Base-by-base conservation (phyloP, 2,888 invertebrate genomes). In the Arrhopalites spinosus region DNA sequence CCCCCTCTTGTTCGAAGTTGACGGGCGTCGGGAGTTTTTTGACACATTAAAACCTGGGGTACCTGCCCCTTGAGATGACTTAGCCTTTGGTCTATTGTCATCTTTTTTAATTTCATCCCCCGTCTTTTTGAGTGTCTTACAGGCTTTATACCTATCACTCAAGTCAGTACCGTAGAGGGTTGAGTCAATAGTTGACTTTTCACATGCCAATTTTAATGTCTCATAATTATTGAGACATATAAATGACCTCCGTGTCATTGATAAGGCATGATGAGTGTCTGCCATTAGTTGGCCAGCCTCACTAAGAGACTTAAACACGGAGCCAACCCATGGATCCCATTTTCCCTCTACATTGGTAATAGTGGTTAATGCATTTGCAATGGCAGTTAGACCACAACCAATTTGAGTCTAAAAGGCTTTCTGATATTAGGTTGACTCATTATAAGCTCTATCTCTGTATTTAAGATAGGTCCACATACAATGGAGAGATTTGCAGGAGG, bases 1-100 rank as follows among this genome's bases (percentile, higher is more conserved):
- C n/a, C n/a, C n/a, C 53, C 3, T 53, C 3, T 3, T 13, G n/a
- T n/a, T n/a, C n/a, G n/a, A n/a, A 17, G 11, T 17, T 17, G 53
- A 53, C n/a, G 53, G 53, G 53, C 53, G 53, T 17, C n/a, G 8
- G 53, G 53, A 53, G 53, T 53, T 53, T 53, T 17, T n/a, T n/a
- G n/a, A n/a, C n/a, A n/a, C n/a, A n/a, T n/a, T n/a, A n/a, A n/a
- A n/a, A n/a, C n/a, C n/a, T n/a, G n/a, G n/a, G n/a, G n/a, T n/a
- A n/a, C n/a, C n/a, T n/a, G n/a, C n/a, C n/a, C n/a, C n/a, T n/a
- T n/a, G n/a, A n/a, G n/a, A n/a, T n/a, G n/a, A n/a, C n/a, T n/a
- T n/a, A n/a, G n/a, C n/a, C n/a, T n/a, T n/a, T n/a, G n/a, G n/a
- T n/a, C n/a, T n/a, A n/a, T n/a, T n/a, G n/a, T n/a, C n/a, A n/a